These are phyloP conservation scores for Pristiophorus japonicus DNA, from an alignment of 2,113 vertebrate species.

Conservation along the genomic window DNA sequence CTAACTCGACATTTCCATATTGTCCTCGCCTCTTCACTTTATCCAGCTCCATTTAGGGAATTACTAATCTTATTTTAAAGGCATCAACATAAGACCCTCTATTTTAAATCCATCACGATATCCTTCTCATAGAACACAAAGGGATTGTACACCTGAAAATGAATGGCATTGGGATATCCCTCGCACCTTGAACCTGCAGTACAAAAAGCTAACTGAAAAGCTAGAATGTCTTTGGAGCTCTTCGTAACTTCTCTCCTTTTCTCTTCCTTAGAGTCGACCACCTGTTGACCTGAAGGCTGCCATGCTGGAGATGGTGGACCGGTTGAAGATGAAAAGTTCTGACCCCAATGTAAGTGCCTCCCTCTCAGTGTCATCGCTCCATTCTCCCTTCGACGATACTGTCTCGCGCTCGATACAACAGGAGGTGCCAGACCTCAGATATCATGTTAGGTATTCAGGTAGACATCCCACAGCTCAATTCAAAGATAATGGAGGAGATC, in stretches of 20 bases:
- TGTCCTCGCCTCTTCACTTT: not conserved
- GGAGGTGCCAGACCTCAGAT: not conserved
- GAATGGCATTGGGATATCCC: not conserved
- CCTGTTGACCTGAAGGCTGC: slow-evolving; percentile 66
- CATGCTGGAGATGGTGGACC: slow-evolving; percentile 72
- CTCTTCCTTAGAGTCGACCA: slow-evolving; percentile 59
- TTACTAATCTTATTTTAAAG: not conserved
- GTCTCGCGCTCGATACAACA: not conserved
- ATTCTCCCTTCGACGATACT: not conserved
- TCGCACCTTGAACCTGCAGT: no score
- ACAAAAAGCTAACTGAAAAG: not conserved
- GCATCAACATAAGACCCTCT: not conserved
- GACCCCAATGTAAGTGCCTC: slow-evolving; percentile 70
- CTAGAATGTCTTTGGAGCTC: not conserved
- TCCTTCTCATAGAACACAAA: not conserved
- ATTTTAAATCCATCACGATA: not conserved
- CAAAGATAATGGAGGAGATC: not conserved
- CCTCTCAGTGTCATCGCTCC: not conserved
- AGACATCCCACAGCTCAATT: no score
- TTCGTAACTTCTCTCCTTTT: slow-evolving; percentile 45
- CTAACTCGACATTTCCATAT: not conserved
- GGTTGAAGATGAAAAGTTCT: slow-evolving; percentile 75
- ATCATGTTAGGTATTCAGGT: not conserved
- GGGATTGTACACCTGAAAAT: not conserved
- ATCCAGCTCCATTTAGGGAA: not conserved